phyloP scores from a whole-genome alignment of 2,797 vertebrate species.

The Monodelphis domestica region DNA sequence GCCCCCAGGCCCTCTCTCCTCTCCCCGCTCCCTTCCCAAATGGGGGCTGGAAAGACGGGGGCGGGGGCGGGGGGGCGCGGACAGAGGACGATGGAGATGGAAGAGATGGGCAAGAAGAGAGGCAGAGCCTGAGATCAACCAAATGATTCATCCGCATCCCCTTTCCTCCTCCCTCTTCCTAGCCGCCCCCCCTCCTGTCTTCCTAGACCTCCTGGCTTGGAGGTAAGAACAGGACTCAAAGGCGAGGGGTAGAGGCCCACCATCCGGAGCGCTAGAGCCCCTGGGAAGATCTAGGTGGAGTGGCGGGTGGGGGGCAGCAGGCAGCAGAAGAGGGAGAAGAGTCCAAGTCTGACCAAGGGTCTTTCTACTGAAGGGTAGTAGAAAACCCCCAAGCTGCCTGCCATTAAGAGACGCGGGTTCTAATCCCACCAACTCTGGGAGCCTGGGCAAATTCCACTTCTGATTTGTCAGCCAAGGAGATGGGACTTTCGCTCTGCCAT shows the following conservation, averaged over 20 bases:
- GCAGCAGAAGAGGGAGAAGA: background rate
- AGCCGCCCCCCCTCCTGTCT: background rate
- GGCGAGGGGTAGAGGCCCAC: conserved; percentile 28
- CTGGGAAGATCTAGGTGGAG: background rate
- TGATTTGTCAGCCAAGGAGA: background rate
- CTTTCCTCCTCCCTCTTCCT: conserved; percentile 69
- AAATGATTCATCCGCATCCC: background rate
- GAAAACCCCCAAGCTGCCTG: background rate
- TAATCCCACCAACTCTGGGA: background rate
- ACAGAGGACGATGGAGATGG: background rate
- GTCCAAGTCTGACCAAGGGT: background rate
- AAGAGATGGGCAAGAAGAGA: background rate
- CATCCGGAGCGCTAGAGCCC: background rate
- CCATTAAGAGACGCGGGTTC: background rate
- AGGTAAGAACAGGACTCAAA: background rate
- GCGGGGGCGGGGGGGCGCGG: background rate
- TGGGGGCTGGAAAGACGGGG: background rate
- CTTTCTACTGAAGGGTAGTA: background rate
- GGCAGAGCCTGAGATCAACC: background rate
- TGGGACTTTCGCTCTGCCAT: background rate
- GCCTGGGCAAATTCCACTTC: background rate
- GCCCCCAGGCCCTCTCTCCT: background rate
- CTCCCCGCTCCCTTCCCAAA: background rate
- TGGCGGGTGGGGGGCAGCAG: background rate
- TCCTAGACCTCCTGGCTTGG: background rate